These are phyloP conservation scores for Drosophila arawakana DNA, from an alignment of 1,140 invertebrate species.

Conservation along the genomic window DNA sequence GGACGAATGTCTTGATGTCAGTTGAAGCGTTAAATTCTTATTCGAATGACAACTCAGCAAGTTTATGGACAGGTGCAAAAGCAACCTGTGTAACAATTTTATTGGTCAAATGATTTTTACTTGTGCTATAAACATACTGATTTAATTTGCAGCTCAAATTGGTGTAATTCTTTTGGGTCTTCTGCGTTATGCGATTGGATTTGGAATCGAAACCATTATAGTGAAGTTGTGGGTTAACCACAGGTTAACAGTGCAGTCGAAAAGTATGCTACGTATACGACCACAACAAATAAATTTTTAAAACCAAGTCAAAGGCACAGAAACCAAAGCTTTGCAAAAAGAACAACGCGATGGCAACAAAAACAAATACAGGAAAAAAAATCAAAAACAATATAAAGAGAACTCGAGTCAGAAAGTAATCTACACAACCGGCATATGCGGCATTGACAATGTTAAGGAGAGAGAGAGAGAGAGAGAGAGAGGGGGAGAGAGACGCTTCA, in stretches of 20 bases:
- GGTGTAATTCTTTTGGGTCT: conserved; percentile 5
- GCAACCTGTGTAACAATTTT: conserved; percentile 32
- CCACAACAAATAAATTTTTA: conserved; percentile 27
- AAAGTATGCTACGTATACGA: conserved; percentile 31
- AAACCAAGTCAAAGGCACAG: conserved; percentile 40
- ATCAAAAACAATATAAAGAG: neutral
- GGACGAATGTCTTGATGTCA: conserved; percentile 33
- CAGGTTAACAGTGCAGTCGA: conserved; percentile 31
- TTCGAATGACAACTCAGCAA: conserved; percentile 51
- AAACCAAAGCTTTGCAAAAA: conserved; percentile 25
- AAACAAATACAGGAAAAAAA: conserved; percentile 30
- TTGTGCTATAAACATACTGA: conserved; percentile 42
- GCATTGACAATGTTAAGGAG: conserved; percentile 40
- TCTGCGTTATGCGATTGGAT: conserved; percentile 37
- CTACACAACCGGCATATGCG: conserved; percentile 60
- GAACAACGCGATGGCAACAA: neutral
- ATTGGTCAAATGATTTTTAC: conserved; percentile 57
- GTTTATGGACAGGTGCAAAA: conserved; percentile 24
- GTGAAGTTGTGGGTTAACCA: conserved; percentile 35
- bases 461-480: neutral
- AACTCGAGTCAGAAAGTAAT: conserved; percentile 58
- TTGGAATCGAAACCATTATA: conserved; percentile 11
- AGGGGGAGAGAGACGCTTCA: too few relatives aligned
- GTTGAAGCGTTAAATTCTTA: conserved; percentile 50
- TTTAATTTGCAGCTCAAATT: conserved; percentile 48